phyloP scores from a whole-genome alignment of 2,888 invertebrate species.

The Agrilus mali region DNA sequence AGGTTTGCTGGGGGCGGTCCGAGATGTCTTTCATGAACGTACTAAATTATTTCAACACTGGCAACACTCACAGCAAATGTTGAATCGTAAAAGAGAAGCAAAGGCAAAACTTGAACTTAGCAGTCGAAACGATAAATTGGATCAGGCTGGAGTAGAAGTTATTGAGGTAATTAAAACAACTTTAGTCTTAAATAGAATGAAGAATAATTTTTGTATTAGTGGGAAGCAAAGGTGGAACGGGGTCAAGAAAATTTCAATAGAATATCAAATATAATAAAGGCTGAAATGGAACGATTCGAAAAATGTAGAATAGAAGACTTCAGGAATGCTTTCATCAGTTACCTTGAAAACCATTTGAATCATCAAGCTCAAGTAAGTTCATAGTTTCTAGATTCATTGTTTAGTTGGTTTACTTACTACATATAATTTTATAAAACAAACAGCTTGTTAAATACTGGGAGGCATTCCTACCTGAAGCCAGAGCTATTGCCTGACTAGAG shows the following conservation, averaged over 20 bases:
- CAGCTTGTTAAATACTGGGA: constrained; percentile 93
- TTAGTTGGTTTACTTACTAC: constrained; percentile 5
- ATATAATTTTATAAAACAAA: constrained; percentile 14
- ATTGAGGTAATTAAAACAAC: constrained; percentile 54
- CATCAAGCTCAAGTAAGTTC: constrained; percentile 79
- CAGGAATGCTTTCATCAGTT: constrained; percentile 76
- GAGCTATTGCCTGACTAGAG: constrained; percentile 69
- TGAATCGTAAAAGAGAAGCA: constrained; percentile 87
- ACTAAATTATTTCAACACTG: constrained; percentile 89
- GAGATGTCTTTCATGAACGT: constrained; percentile 64
- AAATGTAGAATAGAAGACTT: constrained; percentile 79
- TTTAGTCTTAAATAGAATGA: not conserved
- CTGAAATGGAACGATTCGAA: constrained; percentile 89
- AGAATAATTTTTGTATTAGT: constrained; percentile 39
- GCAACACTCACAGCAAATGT: constrained; percentile 91
- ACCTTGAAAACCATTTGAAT: constrained; percentile 86
- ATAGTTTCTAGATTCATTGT: constrained; percentile 2
- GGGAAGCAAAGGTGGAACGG: constrained; percentile 94
- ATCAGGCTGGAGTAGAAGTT: constrained; percentile 81
- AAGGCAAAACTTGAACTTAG: constrained; percentile 86
- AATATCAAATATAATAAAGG: constrained; percentile 87
- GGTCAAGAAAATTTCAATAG: constrained; percentile 93
- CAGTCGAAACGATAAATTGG: constrained; percentile 79
- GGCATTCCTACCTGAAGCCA: constrained; percentile 88
- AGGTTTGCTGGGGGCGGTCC: constrained; percentile 79